phyloP scores from a whole-genome alignment of 1,140 invertebrate species.

The Lepidotrigona ventralis region DNA sequence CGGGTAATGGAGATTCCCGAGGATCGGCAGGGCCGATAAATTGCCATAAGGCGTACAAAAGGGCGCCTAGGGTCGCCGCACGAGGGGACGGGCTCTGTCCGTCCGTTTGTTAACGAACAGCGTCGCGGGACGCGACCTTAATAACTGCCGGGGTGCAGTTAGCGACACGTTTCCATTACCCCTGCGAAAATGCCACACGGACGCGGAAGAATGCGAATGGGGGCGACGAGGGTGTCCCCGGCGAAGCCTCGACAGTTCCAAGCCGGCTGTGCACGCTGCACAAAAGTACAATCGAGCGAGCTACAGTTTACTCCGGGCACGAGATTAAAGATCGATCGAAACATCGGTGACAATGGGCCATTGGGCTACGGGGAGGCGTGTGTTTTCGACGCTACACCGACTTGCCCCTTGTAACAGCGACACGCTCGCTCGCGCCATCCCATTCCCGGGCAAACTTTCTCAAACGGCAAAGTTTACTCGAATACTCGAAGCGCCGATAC shows the following conservation, averaged over 20 bases:
- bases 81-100: background rate
- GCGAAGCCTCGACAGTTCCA: background rate
- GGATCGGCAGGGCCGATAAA: slow-evolving; percentile 59
- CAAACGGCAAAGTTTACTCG: background rate
- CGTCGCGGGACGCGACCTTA: slow-evolving; percentile 14
- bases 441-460: background rate
- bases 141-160: slow-evolving; percentile 40
- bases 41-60: slow-evolving; percentile 59
- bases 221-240: too few relatives aligned
- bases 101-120: slow-evolving; percentile 38
- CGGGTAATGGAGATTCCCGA: slow-evolving; percentile 60
- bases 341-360: slow-evolving; percentile 52
- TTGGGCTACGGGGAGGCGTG: slow-evolving; percentile 48
- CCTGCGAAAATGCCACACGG: slow-evolving; percentile 31
- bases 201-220: background rate
- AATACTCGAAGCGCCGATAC: too few relatives aligned
- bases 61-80: background rate
- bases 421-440: slow-evolving; percentile 27
- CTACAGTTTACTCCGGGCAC: slow-evolving; percentile 55
- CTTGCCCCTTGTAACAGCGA: slow-evolving; percentile 22
- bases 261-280: slow-evolving; percentile 1
- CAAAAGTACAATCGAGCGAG: slow-evolving; percentile 58
- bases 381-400: slow-evolving; percentile 30
- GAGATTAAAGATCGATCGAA: slow-evolving; percentile 68
- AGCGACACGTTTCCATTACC: slow-evolving; percentile 31